Evolutionary conservation across 2,113 vertebrate genomes (phyloP), one percentile per base, ranked within the genome.

Genomic region (Pseudolaguvia tuberculata): DNA sequence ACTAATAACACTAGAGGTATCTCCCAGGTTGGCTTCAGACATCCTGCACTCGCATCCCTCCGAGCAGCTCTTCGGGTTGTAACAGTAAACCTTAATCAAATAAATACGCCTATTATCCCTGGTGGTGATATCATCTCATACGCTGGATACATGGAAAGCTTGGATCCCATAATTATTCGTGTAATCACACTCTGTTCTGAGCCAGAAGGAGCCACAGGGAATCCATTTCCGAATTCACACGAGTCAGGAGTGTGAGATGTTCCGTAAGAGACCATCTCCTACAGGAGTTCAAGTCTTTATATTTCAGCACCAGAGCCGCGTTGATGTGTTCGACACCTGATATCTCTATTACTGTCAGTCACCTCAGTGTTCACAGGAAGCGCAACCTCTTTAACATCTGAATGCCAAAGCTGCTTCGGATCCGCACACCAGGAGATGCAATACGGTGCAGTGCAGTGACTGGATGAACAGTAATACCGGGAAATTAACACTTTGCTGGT

Each of bases 101-200:
- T 67, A n/a, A 51, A 75, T 51, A 56, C 63, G 45, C 23, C n/a
- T 78, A 67, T 70, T 12, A 62, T 48, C 9, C 56, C 31, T 8
- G n/a, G 70, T 51, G 35, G 68, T 68, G 23, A 51, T 83, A 70
- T 74, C 73, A 57, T 73, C 75, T 72, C 67, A 72, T 83, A 81
- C 78, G 51, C 73, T 59, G 12, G 29, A 63, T 59, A 77, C 59
- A 80, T 84, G 75, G 50, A 73, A 80, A 56, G 66, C 50, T 59
- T 77, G 50, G 67, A 81, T 83, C 75, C 69, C 62, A 61, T 80
- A 77, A 83, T 84, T 81, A 84, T 62, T 83, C 73, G 81, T 69
- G 77, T 82, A 42, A 72, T 85, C 73, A 62, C 61, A 39, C 66
- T 75, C 62, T 76, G n/a, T 63, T 77, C 57, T 29, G 73, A 58